Base-by-base conservation (phyloP, 2,113 vertebrate genomes). In the Phaetusa simplex region DNA sequence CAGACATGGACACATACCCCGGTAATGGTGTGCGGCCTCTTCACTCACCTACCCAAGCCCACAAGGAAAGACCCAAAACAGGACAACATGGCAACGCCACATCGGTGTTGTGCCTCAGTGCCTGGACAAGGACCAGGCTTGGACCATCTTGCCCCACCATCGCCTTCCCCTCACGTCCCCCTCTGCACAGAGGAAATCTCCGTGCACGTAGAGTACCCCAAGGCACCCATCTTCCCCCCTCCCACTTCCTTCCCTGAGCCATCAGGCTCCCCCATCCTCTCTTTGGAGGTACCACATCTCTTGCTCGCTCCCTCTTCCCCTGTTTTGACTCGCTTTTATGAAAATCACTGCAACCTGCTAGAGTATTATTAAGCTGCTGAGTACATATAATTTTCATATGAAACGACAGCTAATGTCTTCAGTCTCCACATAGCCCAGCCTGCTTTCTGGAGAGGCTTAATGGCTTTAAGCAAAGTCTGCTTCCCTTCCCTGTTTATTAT, bases 351-450 rank as follows among this genome's bases (percentile, higher is more conserved):
- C 80, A 86, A 47, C 67, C 65, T 83, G n/a, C 21, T 88, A 34
- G 14, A 56, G 14, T 64, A 56, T 58, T 67, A 73, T 59, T 88
- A 86, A 58, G 82, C 71, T 77, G 52, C 40, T 95, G 65, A 81
- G 19, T 65, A 67, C 65, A 56, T 86, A 45, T n/a, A 47, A 95
- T 97, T 97, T 96, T 92, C 95, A 81, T 86, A 78, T 6, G 30
- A 91, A 95, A 93, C 95, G 72, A 82, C 80, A 94, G 76, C 29
- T 84, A 64, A 88, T 74, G 47, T 66, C 69, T 83, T 55, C 64
- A 55, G 71, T 74, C 49, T 88, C 64, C 52, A 67, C 34, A 74
- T 2, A 93, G 69, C 62, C 82, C 73, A 69, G 56, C 3, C 76
- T 78, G 40, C 40, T 86, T 88, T 92, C 61, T 47, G 27, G 72